Base-by-base conservation (phyloP, 2,888 invertebrate genomes). In the Spodoptera picta region DNA sequence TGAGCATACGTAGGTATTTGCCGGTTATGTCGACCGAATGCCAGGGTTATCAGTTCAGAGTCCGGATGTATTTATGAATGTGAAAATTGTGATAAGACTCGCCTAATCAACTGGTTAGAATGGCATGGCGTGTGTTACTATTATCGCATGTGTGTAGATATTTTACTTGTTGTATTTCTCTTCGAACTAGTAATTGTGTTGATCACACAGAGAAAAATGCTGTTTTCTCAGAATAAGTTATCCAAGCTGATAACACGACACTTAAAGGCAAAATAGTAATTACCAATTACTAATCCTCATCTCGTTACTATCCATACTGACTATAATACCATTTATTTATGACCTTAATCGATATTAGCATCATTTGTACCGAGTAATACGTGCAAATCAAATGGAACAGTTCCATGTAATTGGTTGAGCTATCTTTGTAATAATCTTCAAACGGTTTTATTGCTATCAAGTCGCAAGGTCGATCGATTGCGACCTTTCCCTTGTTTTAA, bases 21-120 rank as follows among this genome's bases (percentile, higher is more conserved):
- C 53, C 43, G 49, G 49, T 63, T 59, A 11, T n/a, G 36, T 57
- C 45, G 50, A 24, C 56, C 42, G 50, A 60, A 47, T 47, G 72
- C 41, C 46, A 60, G 62, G 75, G 75, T 80, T 83, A 83, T 83
- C 83, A 60, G 53, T 54, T 65, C 75, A 77, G 79, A 81, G 53
- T 54, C 66, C 75, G 81, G 79, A 81, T 69, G 73, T 75, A 64
- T 59, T 63, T 60, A 48, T 64, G 23, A 49, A 64, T 62, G 65
- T 64, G 58, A 73, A 74, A 71, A 77, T 65, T 48, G 57, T 58
- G 79, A 79, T 82, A 77, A 78, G 53, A 70, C 49, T 45, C 61
- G 14, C 45, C 49, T 44, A 44, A 62, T 57, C 62, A 69, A 56
- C 59, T 10, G 55, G 54, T 65, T 73, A 24, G 49, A 60, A 52